Evolutionary conservation across 1,140 invertebrate species (phyloP).

Genomic region (Nylanderia fulva): DNA sequence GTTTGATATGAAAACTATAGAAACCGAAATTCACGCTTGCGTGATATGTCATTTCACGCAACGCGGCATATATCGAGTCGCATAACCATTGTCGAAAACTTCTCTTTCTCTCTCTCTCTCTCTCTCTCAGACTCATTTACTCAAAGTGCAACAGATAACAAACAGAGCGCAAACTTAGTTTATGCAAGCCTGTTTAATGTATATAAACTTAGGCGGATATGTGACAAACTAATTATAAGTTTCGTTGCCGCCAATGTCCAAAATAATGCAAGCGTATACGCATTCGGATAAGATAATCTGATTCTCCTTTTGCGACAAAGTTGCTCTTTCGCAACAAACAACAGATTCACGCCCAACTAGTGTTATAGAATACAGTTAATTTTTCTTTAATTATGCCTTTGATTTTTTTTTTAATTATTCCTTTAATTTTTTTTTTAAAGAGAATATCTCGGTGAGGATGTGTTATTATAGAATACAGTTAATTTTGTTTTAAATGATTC

Average conservation of each 20-base stretch:
- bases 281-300: slow-evolving; percentile 20
- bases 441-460: not conserved
- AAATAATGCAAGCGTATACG: slow-evolving; percentile 29
- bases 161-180: slow-evolving; percentile 49
- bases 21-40: slow-evolving; percentile 51
- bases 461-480: not conserved
- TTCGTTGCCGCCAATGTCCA: not conserved
- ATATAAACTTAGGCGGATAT: slow-evolving; percentile 41
- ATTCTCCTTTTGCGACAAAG: not conserved
- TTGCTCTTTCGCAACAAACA: not conserved
- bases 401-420: not conserved
- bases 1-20: slow-evolving; percentile 25
- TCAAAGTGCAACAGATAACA: slow-evolving; percentile 54
- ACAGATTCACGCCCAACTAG: not conserved
- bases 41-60: slow-evolving; percentile 41
- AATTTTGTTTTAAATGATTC: slow-evolving; percentile 20
- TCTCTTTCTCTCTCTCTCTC: not conserved
- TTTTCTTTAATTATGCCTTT: too few relatives aligned
- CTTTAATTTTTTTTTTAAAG: not conserved
- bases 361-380: slow-evolving; percentile 4
- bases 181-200: slow-evolving; percentile 34
- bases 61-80: slow-evolving; percentile 18
- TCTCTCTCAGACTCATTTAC: not conserved
- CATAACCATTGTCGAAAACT: slow-evolving; percentile 42
- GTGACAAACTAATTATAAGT: slow-evolving; percentile 58